Evolutionary conservation across 2,797 vertebrate species (phyloP), one percentile per base, ranked within the genome.

Genomic region (Notolepis coatsorum): DNA sequence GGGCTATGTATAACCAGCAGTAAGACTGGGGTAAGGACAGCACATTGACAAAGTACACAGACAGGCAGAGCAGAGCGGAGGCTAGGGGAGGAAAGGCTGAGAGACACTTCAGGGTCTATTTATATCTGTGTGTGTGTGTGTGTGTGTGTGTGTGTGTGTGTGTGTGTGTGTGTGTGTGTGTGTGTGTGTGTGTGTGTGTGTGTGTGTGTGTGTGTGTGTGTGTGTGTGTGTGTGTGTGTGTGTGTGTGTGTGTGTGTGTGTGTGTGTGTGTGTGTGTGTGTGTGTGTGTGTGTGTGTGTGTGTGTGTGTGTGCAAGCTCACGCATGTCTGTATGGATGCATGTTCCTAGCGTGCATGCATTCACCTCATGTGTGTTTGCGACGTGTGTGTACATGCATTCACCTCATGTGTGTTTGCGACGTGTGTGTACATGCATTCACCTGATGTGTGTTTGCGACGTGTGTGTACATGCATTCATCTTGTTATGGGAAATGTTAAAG

Each of bases 101-200:
- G 77, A 85, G 77, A 53, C 80, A 68, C 71, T 82, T 88, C 54
- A 68, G 61, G 60, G 66, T 81, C 82, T 91, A 85, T 87, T 87
- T 88, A 83, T 86, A 85, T 84, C 79, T 64, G 65, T 38, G 17
- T 53, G 30, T 54, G 27, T 47, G 31, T 21, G 39, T 33, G 30
- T 41, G 37, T 15, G n/a, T 51, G 35, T 49, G 18, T 50, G 28
- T 50, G 6, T 64, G 45, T 72, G 47, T 51, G 15, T 61, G 20
- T 50, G 31, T 51, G 57, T 52, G 28, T 65, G 33, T 20, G 30
- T 23, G 15, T 17, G 42, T n/a, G 17, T 27, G 12, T 20, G 18
- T 15, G 55, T 13, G 18, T 37, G 24, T 18, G 7, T 7, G 20
- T 33, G 42, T 13, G 33, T 12, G 23, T 20, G 18, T 58, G 53